Percentiles rank a stretch among this genome's conserved stretches.
Evolutionary conservation across 2,888 invertebrate genomes (phyloP).

Genomic region (Drosophila diplacantha): DNA sequence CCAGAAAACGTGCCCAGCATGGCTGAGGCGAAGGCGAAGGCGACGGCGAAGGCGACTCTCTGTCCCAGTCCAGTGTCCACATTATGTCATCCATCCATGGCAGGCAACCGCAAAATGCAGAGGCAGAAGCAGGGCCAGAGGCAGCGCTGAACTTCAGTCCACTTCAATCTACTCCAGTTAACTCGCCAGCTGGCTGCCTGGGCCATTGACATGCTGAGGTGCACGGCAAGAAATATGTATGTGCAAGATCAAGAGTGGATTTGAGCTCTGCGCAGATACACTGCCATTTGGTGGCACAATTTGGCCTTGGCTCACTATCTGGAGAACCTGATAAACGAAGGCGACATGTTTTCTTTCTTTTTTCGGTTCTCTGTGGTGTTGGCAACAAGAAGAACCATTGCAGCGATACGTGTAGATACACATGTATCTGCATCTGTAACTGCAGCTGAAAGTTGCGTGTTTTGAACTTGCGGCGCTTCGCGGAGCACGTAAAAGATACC

Average conservation of each 20-base stretch:
- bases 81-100: conserved; percentile 28
- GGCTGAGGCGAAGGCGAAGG: not conserved
- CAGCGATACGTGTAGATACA: conserved; percentile 49
- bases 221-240: conserved; percentile 1
- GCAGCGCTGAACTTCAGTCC: conserved; percentile 7
- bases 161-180: not conserved
- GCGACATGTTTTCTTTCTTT: not conserved
- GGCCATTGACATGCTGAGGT: conserved; percentile 34
- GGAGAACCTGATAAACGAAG: not conserved
- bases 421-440: conserved; percentile 49
- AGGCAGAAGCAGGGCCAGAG: too few species aligned
- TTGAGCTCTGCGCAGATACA: not conserved
- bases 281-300: not conserved
- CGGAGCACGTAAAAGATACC: conserved; percentile 65
- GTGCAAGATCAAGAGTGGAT: not conserved
- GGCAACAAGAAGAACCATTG: conserved; percentile 22
- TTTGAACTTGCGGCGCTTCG: conserved; percentile 58
- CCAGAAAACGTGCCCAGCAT: conserved; percentile 62
- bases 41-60: not conserved
- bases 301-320: not conserved
- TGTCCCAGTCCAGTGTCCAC: conserved; percentile 24
- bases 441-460: conserved; percentile 48
- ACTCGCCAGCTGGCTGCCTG: conserved; percentile 8
- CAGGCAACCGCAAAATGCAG: conserved; percentile 5
- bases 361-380: conserved; percentile 1